These are phyloP conservation scores for Amphilophus citrinellus DNA, from an alignment of 2,113 vertebrate genomes.

Conservation along the genomic window DNA sequence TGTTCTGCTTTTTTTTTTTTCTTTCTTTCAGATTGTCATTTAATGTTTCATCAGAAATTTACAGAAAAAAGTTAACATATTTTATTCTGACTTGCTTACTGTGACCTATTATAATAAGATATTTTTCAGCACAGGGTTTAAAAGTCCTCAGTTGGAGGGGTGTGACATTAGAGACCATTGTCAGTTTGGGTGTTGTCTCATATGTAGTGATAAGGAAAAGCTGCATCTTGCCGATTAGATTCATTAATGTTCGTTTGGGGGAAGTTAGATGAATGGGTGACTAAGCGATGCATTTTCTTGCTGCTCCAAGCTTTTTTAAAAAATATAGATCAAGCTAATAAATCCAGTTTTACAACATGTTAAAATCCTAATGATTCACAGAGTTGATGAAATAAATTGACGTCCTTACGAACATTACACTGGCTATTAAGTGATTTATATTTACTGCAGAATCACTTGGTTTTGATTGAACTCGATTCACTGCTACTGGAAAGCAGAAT, in stretches of 20 bases:
- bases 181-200: constrained; percentile 72
- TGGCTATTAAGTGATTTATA: not conserved
- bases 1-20: not conserved
- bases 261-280: constrained; percentile 14
- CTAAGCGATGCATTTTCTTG: not conserved
- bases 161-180: constrained; percentile 18
- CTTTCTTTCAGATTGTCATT: not conserved
- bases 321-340: not conserved
- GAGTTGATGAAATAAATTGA: not conserved
- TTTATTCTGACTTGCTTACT: not conserved
- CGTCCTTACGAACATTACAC: not conserved
- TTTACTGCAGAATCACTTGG: too few relatives aligned
- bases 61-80: not conserved
- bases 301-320: not conserved
- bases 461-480: not conserved
- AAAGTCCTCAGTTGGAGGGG: not conserved
- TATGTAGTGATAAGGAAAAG: constrained; percentile 63
- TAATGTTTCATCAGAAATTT: not conserved
- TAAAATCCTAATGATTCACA: constrained; percentile 12
- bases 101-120: not conserved
- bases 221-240: constrained; percentile 70
- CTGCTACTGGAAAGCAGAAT: not conserved
- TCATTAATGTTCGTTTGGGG: not conserved
- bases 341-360: constrained; percentile 19
- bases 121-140: not conserved